Evolutionary conservation across 2,888 invertebrate species (phyloP).

Genomic region (Parelbella ahira): DNA sequence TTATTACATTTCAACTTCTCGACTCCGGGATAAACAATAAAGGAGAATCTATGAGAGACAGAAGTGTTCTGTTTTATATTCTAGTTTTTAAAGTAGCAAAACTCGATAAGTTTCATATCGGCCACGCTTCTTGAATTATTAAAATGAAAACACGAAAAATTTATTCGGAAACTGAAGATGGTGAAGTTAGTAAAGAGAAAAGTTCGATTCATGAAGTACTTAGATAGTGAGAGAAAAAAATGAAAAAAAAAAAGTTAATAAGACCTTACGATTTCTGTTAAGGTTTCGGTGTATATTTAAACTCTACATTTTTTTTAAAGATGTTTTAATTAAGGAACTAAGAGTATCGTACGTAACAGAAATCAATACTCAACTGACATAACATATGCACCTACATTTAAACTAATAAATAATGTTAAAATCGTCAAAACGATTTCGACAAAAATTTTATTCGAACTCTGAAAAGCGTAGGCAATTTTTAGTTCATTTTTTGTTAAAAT

Average conservation of each 20-base stretch:
- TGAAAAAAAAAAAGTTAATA: too few relatives aligned
- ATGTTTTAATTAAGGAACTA: too few relatives aligned
- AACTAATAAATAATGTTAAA: too few relatives aligned
- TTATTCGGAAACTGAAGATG: slow-evolving; percentile 9
- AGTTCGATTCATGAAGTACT: slow-evolving; percentile 4
- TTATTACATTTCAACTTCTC: slow-evolving; percentile 23
- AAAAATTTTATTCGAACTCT: too few relatives aligned
- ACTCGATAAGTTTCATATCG: slow-evolving; percentile 24
- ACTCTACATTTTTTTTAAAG: neutral
- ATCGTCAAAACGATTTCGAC: too few relatives aligned
- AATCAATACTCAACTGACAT: too few relatives aligned
- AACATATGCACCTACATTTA: too few relatives aligned
- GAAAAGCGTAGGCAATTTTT: too few relatives aligned
- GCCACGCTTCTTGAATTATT: slow-evolving; percentile 18
- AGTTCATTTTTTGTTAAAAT: too few relatives aligned
- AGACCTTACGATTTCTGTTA: too few relatives aligned
- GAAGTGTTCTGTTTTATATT: slow-evolving; percentile 23
- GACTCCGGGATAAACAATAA: slow-evolving; percentile 22
- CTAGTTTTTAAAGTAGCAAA: slow-evolving; percentile 23
- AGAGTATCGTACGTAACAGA: too few relatives aligned
- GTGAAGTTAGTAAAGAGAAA: slow-evolving; percentile 18
- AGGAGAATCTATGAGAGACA: slow-evolving; percentile 23
- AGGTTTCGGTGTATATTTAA: too few relatives aligned
- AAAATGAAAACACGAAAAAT: slow-evolving; percentile 23
- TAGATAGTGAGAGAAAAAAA: neutral